Percentiles rank a stretch among this genome's conserved stretches.
Conservation (phyloP, 2,113 vertebrate genomes). For the Psammodynastes pulverulentus region DNA sequence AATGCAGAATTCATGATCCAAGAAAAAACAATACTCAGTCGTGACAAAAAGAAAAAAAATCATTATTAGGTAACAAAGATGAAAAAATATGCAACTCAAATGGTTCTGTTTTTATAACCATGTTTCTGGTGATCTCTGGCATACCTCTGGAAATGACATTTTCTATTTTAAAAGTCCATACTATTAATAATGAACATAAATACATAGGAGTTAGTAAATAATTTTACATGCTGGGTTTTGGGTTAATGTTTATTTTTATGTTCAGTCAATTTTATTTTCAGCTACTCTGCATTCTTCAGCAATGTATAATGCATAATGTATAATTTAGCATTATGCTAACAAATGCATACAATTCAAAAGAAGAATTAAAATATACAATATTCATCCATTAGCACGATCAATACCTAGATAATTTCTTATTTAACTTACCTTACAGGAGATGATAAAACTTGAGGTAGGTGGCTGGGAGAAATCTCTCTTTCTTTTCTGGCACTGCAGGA, state of each 20-base stretch:
- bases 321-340: neutral
- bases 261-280: neutral
- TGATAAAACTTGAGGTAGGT: conserved; percentile 89
- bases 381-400: neutral
- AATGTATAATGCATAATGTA: neutral
- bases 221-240: neutral
- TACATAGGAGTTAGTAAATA: neutral
- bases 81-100: neutral
- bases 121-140: neutral
- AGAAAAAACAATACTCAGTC: neutral
- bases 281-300: neutral
- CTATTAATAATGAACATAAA: neutral
- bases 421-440: conserved; percentile 85
- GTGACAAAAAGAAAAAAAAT: neutral
- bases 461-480: conserved; percentile 84
- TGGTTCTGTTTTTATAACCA: neutral
- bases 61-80: neutral
- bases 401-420: neutral
- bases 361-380: neutral
- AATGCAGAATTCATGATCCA: neutral
- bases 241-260: neutral
- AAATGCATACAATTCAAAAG: neutral
- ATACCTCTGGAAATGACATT: neutral
- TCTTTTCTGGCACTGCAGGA: conserved; percentile 95
- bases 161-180: neutral